Base-by-base conservation (phyloP, 2,888 invertebrate species). In the Apodemia duryi region DNA sequence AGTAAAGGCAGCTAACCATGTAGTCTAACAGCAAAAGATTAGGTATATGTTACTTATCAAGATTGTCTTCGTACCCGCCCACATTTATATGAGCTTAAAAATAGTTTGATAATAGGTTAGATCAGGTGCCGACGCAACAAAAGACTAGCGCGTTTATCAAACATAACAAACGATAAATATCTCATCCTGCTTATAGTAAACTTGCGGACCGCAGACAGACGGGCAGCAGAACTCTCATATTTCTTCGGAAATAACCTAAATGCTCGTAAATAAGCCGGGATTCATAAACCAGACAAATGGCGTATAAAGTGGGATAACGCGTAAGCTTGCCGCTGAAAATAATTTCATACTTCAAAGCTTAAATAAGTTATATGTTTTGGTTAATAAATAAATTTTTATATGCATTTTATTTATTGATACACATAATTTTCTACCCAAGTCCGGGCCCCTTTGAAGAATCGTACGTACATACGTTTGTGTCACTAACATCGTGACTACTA, bases 141-240 rank as follows among this genome's bases (percentile, higher is more conserved):
- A 46, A 61, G 28, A 61, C 38, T 21, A 38, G 61, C 35, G 21
- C 57, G 28, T 38, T 21, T 21, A 21, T 21, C 21, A 21, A 21
- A 21, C 21, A 21, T 51, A 38, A 49, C 46, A 32, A 51, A 61
- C 61, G 28, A 61, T 65, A 65, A 61, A 65, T 61, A 61, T 65
- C 41, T 65, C 61, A 65, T 49, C 65, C 49, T 61, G 51, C 13
- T 51, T 66, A 64, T 62, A 63, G 65, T 65, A 67, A 65, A 62
- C 61, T 62, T 35, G 51, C 41, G 54, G 63, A 68, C 67, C 73
- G 82, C 71, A 73, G 80, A 85, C 76, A 73, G 84, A 87, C 77
- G 77, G 74, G 72, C 73, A 72, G 73, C 85, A 83, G 84, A 70
- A 71, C 67, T 76, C 71, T 75, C 69, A 70, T 73, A 74, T 68